Conservation (phyloP, 1,140 invertebrate genomes). For the Drosophila rufa region DNA sequence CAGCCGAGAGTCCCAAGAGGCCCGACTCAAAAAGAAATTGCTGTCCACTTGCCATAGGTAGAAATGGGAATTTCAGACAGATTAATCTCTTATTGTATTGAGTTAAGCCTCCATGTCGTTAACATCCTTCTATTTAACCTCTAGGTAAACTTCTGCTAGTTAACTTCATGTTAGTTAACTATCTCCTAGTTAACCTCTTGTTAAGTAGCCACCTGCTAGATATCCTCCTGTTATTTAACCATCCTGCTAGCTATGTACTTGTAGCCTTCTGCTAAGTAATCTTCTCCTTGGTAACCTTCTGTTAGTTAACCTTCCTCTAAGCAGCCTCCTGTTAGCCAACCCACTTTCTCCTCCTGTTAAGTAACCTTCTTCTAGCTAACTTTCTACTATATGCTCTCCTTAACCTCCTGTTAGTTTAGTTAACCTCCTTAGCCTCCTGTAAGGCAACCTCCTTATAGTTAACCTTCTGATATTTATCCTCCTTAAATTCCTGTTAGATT, state of each 20-base stretch:
- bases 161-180: neutral
- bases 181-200: neutral
- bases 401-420: neutral
- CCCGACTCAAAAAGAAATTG: conserved; percentile 1
- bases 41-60: neutral
- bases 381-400: neutral
- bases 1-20: neutral
- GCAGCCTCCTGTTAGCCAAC: neutral
- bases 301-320: neutral
- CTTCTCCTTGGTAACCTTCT: neutral
- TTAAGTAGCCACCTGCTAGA: too few species aligned
- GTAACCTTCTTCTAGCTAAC: neutral
- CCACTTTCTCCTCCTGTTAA: too few species aligned
- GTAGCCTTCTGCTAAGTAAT: neutral
- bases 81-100: neutral
- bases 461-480: too few species aligned
- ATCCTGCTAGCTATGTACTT: too few species aligned
- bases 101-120: neutral
- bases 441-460: too few species aligned
- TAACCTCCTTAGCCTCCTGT: neutral
- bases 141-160: neutral
- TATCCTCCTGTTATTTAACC: too few species aligned
- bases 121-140: neutral
- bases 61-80: neutral
- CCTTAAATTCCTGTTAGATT: too few species aligned